These are phyloP conservation scores for Ibidorhyncha struthersii DNA, from an alignment of 2,113 vertebrate species.

Conservation along the genomic window DNA sequence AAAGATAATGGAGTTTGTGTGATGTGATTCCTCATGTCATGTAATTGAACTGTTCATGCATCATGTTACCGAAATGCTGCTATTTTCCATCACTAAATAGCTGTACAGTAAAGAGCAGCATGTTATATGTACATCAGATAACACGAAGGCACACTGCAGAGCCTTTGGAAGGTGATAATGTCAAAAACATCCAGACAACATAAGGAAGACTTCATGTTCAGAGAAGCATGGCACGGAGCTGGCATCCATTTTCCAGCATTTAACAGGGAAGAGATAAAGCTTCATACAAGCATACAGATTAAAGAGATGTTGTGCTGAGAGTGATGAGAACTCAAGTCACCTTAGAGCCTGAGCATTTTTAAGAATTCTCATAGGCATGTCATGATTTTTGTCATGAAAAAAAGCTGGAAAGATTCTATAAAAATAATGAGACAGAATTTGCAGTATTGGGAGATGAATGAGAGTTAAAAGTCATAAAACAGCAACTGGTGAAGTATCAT, in stretches of 20 bases:
- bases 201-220: not conserved
- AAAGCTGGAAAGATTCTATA: not conserved
- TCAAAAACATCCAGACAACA: not conserved
- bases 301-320: not conserved
- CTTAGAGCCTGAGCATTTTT: not conserved
- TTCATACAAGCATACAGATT: not conserved
- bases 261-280: not conserved
- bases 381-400: not conserved
- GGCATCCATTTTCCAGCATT: not conserved
- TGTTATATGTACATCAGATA: not conserved
- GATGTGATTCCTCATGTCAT: not conserved
- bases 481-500: not conserved
- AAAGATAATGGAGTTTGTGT: not conserved
- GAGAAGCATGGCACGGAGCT: not conserved
- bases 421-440: not conserved
- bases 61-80: not conserved
- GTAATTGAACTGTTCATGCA: not conserved
- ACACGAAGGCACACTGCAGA: not conserved
- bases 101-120: not conserved
- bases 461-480: not conserved
- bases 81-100: not conserved
- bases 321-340: not conserved
- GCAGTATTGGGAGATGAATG: not conserved
- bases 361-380: not conserved
- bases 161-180: not conserved